Conservation (phyloP, 2,113 vertebrate genomes). For the Numenius arquata region DNA sequence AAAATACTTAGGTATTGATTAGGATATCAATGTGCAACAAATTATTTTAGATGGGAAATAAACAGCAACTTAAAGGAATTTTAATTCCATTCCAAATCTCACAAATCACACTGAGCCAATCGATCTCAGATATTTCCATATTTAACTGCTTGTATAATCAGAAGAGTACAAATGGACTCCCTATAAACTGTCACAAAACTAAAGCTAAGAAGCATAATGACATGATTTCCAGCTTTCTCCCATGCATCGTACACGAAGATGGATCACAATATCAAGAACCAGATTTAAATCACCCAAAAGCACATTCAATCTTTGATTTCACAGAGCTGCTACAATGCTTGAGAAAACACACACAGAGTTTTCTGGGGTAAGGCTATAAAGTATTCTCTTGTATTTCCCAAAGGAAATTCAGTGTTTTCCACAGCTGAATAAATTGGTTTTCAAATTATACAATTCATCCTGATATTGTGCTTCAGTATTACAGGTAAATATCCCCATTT, state of each 20-base stretch:
- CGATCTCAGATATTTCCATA: background rate
- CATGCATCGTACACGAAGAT: background rate
- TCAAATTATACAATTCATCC: conserved; percentile 16
- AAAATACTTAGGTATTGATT: background rate
- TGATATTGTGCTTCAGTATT: background rate
- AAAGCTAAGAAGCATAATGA: background rate
- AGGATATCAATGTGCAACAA: background rate
- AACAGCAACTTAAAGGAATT: background rate
- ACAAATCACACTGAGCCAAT: background rate
- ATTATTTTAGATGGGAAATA: background rate
- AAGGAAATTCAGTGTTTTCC: conserved; percentile 39
- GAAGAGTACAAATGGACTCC: background rate
- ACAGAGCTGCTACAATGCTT: background rate
- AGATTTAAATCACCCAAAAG: background rate
- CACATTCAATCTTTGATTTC: background rate
- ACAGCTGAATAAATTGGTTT: conserved; percentile 18
- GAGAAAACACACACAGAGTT: background rate
- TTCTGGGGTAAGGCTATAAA: background rate
- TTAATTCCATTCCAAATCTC: background rate
- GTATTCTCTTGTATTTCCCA: conserved; percentile 17
- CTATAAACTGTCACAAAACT: background rate
- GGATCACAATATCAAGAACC: background rate
- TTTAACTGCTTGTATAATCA: background rate
- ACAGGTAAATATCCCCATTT: background rate
- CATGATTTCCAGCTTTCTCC: background rate